Conservation (phyloP, 64 coral and sea anemone species). For the Porites lutea region DNA sequence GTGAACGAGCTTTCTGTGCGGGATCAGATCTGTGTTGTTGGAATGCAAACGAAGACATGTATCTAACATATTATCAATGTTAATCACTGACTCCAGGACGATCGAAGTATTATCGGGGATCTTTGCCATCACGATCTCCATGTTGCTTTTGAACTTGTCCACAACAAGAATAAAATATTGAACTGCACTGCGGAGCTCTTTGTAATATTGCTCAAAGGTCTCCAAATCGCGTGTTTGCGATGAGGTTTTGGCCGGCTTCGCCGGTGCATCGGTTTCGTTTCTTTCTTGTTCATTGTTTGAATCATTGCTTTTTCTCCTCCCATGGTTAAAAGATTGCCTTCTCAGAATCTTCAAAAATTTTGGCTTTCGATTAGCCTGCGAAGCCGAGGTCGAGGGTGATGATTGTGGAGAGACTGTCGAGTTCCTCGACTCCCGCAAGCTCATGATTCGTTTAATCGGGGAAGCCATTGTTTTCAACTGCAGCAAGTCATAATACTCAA, state of each 20-base stretch:
- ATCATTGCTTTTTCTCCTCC: conserved; percentile 43
- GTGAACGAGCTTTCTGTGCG: conserved; percentile 84
- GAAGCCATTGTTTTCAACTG: conserved; percentile 39
- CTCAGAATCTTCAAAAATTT: conserved; percentile 88
- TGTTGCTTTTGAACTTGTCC: conserved; percentile 69
- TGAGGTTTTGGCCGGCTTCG: conserved; percentile 31
- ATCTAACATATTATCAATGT: conserved; percentile 93
- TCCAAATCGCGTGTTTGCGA: conserved; percentile 84
- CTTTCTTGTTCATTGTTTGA: neutral
- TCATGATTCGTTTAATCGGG: conserved; percentile 68
- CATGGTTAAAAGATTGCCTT: conserved; percentile 70
- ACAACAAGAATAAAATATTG: conserved; percentile 91
- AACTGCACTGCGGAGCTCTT: conserved; percentile 83
- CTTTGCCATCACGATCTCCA: conserved; percentile 94
- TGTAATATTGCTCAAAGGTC: conserved; percentile 91
- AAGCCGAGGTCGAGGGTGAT: neutral
- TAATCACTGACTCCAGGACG: conserved; percentile 91
- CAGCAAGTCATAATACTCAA: neutral
- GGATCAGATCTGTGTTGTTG: conserved; percentile 64
- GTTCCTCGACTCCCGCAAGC: conserved; percentile 28
- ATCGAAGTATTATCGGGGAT: conserved; percentile 93
- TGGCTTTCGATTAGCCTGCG: conserved; percentile 54
- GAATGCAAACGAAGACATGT: conserved; percentile 86
- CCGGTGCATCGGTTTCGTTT: neutral
- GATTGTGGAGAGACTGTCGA: neutral